Percentiles rank a stretch among this genome's conserved stretches.
Conservation (phyloP, 2,113 vertebrate species). For the Ciconia boyciana region DNA sequence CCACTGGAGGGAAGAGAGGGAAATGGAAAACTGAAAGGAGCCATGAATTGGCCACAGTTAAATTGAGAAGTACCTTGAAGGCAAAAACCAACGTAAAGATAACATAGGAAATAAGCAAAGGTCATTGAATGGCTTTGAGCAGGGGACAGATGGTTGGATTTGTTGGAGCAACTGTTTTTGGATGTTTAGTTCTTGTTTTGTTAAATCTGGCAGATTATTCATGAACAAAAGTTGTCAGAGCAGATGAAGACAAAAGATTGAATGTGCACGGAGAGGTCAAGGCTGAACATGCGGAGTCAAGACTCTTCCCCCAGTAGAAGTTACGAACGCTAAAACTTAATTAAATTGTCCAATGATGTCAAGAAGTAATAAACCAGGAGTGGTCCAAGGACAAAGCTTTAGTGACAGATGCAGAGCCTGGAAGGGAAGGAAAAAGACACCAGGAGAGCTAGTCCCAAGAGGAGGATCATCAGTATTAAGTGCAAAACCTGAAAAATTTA, state of each 20-base stretch:
- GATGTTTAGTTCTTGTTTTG: neutral
- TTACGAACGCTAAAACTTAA: neutral
- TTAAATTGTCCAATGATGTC: accelerated
- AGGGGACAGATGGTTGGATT: accelerated
- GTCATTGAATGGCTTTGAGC: neutral
- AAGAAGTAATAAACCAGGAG: neutral
- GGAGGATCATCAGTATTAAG: neutral
- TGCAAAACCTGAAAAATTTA: neutral
- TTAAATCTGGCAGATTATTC: neutral
- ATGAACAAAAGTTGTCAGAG: neutral
- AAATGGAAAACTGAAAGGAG: neutral
- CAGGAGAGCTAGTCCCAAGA: neutral
- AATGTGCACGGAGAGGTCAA: accelerated
- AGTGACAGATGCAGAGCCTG: neutral
- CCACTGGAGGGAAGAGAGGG: neutral
- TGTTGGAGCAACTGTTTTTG: neutral
- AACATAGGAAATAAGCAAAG: neutral
- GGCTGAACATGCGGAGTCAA: neutral
- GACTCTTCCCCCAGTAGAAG: neutral
- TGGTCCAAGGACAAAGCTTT: neutral
- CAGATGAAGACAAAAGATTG: neutral
- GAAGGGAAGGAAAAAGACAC: neutral
- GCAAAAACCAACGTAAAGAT: neutral
- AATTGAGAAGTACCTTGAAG: neutral
- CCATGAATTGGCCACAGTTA: neutral